Base-by-base conservation (phyloP, 2,888 invertebrate species). In the Perdita meconis region DNA sequence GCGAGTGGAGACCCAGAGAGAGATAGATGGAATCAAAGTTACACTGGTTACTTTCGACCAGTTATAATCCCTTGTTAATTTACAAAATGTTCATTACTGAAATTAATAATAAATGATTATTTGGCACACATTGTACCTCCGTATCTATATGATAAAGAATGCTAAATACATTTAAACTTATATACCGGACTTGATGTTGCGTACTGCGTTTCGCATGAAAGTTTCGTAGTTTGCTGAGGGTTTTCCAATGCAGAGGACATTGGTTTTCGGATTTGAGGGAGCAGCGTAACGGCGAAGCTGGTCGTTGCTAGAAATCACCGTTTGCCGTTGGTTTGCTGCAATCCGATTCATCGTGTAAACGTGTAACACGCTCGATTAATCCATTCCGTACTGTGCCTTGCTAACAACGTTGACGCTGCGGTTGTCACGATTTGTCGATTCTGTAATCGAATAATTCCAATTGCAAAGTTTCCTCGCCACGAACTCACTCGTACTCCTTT, bases 301-400 rank as follows among this genome's bases (percentile, higher is more conserved):
- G 47, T 80, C 76, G 76, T 73, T 75, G 42, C 74, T 69, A 73
- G 81, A 76, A 68, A 83, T 83, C 78, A 78, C 55, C 72, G 80
- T 76, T 80, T 71, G 75, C 61, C 74, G 75, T 60, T 72, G 80
- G 76, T 81, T 60, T 64, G 24, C 55, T 61, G 67, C 82, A 61
- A 76, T 73, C 68, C 77, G 72, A 71, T 74, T 65, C 69, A 79
- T 57, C 80, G 72, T 82, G 82, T 80, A 84, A 84, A 84, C 84
- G 74, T 56, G 84, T 82, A 75, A 84, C 80, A 82, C 84, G 84
- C 84, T 84, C 84, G 83, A 84, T 84, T 84, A 84, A 84, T 80
- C 74, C 82, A 71, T 69, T 61, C 61, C 56, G 50, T 70, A 47
- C 50, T 50, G 70, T 36, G 56, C 68, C 51, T 74, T 77, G 83